phyloP scores from a whole-genome alignment of 2,797 vertebrate genomes.

The Sarcoramphus papa region DNA sequence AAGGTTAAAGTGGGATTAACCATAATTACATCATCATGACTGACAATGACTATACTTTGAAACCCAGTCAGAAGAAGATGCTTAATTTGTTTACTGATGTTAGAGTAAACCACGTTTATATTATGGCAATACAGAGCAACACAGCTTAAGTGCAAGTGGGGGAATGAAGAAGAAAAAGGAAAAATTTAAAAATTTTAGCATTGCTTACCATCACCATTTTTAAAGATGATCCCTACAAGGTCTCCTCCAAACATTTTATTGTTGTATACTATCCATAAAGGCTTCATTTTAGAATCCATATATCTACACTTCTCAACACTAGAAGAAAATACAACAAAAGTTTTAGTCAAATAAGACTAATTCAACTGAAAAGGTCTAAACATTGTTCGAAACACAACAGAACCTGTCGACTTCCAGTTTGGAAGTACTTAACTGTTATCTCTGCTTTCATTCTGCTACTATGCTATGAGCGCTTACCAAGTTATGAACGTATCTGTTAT shows the following conservation, averaged over 20 bases:
- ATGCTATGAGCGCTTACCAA: neutral
- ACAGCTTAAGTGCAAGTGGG: neutral
- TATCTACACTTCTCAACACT: constrained; percentile 96
- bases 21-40: neutral
- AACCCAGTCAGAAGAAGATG: neutral
- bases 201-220: constrained; percentile 93
- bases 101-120: neutral
- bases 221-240: constrained; percentile 92
- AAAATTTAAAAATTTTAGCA: neutral
- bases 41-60: neutral
- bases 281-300: constrained; percentile 99
- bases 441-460: neutral
- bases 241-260: constrained; percentile 91
- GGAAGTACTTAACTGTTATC: neutral
- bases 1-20: neutral
- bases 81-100: neutral
- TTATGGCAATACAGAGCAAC: neutral
- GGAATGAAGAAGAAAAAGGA: neutral
- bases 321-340: constrained; percentile 10
- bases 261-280: constrained; percentile 97
- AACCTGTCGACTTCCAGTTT: neutral
- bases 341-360: neutral
- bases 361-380: neutral
- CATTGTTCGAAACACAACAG: neutral
- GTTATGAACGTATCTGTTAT: neutral